Base-by-base conservation (phyloP, 2,888 invertebrate species). In the Hecatera dysodea region DNA sequence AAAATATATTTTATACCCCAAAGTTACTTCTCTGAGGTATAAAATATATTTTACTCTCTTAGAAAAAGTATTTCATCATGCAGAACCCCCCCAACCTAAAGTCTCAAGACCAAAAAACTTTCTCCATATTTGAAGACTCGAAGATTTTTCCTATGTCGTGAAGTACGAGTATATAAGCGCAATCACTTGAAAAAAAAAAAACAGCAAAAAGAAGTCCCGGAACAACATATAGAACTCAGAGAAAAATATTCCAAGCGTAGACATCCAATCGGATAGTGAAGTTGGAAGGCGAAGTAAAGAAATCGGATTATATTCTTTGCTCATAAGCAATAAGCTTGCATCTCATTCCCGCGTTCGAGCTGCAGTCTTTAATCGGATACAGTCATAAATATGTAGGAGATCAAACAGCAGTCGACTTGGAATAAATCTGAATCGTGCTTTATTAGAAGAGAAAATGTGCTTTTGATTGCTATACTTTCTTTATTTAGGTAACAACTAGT, bases 331-430 rank as follows among this genome's bases (percentile, higher is more conserved):
- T 55, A 61, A 56, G 62, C 71, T 62, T 75, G 42, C 77, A 77
- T 57, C 24, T 50, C 75, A 75, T 65, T 75, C 42, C 24, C 42
- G 44, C 33, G 29, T 44, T 63, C 36, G n/a, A 55, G 27, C 44
- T 75, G 59, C 42, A 68, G 27, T 44, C 42, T 60, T 55, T 48
- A 75, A 73, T 68, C 73, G 33, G 73, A 73, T 75, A 60, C 60
- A 48, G 7, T 53, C 46, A 73, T 75, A 55, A 67, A 75, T 73
- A 73, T 67, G 53, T 42, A 75, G 36, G 22, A 72, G 67, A 72
- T 50, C 67, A 56, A 48, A 66, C 67, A 75, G 42, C 48, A 50
- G 22, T 66, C 15, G 42, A 22, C 15, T 42, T 56, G 27, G 56
- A 66, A 66, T 72, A 29, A 50, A 50, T 75, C 17, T 48, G 36